Evolutionary conservation across 2,888 invertebrate species (phyloP).

Genomic region (Vanessa cardui): DNA sequence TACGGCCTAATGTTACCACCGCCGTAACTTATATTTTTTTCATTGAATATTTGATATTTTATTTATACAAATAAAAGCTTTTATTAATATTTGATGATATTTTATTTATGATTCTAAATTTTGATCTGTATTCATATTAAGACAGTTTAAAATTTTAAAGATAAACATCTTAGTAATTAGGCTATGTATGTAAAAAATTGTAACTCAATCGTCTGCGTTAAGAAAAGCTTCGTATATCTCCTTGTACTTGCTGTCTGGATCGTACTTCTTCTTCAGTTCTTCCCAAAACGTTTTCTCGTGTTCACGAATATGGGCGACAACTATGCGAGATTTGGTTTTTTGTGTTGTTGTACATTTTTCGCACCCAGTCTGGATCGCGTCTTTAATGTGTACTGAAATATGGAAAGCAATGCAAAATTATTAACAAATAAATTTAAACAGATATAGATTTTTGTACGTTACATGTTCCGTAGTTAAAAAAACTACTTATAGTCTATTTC

Average conservation of each 20-base stretch:
- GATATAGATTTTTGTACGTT: too few species aligned
- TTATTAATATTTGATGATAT: not conserved
- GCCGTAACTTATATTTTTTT: not conserved
- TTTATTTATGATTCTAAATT: not conserved
- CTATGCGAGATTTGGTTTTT: constrained; percentile 83
- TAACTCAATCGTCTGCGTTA: constrained; percentile 45
- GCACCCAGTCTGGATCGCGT: constrained; percentile 87
- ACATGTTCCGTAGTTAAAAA: too few species aligned
- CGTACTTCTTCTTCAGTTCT: constrained; percentile 86
- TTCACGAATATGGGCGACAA: constrained; percentile 85
- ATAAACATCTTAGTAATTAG: not conserved
- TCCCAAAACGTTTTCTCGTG: constrained; percentile 86
- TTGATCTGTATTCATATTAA: too few species aligned
- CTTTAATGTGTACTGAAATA: constrained; percentile 84
- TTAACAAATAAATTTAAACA: too few species aligned
- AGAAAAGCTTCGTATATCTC: constrained; percentile 81
- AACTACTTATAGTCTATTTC: too few species aligned
- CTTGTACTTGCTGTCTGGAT: constrained; percentile 85
- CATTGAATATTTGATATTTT: not conserved
- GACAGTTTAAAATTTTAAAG: too few species aligned
- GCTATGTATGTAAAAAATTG: not conserved
- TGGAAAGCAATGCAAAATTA: too few species aligned
- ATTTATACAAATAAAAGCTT: not conserved
- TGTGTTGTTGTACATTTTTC: constrained; percentile 87
- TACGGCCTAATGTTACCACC: constrained; percentile 34